Percentiles rank a stretch among this genome's conserved stretches.
Conservation (phyloP, 2,888 invertebrate species). For the Epinotia brunnichana region DNA sequence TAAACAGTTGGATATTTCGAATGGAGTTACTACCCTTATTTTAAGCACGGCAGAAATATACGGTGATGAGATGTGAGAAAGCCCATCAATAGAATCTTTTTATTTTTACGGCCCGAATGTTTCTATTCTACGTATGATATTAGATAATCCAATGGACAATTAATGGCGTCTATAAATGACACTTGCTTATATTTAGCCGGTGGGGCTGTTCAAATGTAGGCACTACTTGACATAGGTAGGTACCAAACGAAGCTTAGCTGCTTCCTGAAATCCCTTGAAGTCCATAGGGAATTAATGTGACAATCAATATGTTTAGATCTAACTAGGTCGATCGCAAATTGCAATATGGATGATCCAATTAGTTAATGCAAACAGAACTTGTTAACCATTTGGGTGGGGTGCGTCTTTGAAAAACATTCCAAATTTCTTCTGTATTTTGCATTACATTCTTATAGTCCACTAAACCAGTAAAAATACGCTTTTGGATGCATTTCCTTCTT, state of each 20-base stretch:
- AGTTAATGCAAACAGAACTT: no score
- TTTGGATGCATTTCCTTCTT: background rate
- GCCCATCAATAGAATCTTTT: background rate
- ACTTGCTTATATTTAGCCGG: constrained; percentile 11
- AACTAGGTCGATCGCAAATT: background rate
- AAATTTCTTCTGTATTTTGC: background rate
- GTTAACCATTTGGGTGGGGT: no score
- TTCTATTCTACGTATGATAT: background rate
- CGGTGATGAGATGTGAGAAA: background rate
- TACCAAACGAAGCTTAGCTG: background rate
- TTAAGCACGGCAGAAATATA: background rate
- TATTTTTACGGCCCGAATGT: background rate
- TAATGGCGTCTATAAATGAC: background rate
- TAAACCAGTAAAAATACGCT: no score
- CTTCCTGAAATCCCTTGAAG: background rate
- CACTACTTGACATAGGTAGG: background rate
- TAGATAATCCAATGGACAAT: background rate
- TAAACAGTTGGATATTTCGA: no score
- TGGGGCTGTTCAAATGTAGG: constrained; percentile 5
- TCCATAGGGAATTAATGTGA: background rate
- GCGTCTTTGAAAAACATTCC: background rate
- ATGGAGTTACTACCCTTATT: no score
- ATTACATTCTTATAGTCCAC: background rate
- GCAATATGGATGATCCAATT: background rate
- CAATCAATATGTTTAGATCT: background rate